Evolutionary conservation across 2,113 vertebrate species (phyloP).

Genomic region (Gobiocypris rarus): DNA sequence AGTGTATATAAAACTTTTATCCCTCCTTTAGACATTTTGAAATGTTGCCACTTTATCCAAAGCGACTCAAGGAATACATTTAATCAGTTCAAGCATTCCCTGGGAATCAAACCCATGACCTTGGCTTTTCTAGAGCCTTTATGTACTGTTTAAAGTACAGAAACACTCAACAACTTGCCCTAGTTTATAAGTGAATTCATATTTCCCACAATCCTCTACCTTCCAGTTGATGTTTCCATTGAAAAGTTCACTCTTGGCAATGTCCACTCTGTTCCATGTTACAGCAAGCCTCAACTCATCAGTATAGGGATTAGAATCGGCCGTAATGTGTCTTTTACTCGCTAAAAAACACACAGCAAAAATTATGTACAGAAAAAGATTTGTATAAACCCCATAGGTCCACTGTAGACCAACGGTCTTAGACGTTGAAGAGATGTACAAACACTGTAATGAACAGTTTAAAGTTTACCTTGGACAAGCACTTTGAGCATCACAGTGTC

Average conservation of each 20-base stretch:
- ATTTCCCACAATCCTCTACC: constrained; percentile 68
- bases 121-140: not conserved
- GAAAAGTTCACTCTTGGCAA: constrained; percentile 91
- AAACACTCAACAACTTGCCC: not conserved
- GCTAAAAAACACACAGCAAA: constrained; percentile 58
- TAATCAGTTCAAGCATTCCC: not conserved
- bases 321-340: constrained; percentile 71
- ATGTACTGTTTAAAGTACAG: not conserved
- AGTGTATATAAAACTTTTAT: not conserved
- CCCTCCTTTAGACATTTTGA: not conserved
- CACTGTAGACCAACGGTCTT: not conserved
- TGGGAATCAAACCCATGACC: not conserved
- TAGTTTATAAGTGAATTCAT: not conserved
- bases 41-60: not conserved
- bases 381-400: not conserved
- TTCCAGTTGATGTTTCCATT: constrained; percentile 86
- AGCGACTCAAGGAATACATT: not conserved
- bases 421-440: not conserved
- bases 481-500: constrained; percentile 86
- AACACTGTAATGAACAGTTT: not conserved
- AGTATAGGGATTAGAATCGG: constrained; percentile 74
- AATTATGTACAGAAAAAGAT: not conserved
- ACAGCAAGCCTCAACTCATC: constrained; percentile 89
- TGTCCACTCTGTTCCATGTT: constrained; percentile 90
- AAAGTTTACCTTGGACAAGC: constrained; percentile 79